These are phyloP conservation scores for Ooceraea biroi DNA, from an alignment of 1,140 invertebrate genomes.

Conservation along the genomic window DNA sequence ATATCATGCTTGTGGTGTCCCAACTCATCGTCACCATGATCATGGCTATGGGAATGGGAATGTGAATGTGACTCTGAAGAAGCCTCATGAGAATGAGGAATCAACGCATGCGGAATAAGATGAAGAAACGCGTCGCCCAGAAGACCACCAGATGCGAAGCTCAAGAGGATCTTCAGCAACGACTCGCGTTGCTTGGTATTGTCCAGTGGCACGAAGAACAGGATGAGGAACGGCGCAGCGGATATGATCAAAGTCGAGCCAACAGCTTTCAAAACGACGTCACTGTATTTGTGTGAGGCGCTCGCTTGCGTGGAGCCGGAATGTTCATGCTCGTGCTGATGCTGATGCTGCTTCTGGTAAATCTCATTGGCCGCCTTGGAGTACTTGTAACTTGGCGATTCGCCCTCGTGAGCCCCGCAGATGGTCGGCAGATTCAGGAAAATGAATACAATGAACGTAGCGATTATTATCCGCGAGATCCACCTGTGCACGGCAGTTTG, in stretches of 20 bases:
- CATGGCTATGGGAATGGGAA: conserved; percentile 84
- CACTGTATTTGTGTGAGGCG: conserved; percentile 74
- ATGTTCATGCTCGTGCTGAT: conserved; percentile 73
- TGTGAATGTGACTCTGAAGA: conserved; percentile 88
- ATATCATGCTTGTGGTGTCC: conserved; percentile 91
- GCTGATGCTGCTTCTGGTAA: conserved; percentile 81
- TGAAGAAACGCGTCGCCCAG: conserved; percentile 98
- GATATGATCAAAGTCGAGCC: conserved; percentile 97
- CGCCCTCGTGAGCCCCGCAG: conserved; percentile 85
- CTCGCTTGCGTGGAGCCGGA: neutral
- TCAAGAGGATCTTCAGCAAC: conserved; percentile 95
- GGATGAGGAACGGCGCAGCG: conserved; percentile 96
- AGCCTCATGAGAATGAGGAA: conserved; percentile 87
- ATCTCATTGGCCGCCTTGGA: conserved; percentile 90
- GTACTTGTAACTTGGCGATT: conserved; percentile 91
- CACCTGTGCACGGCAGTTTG: conserved; percentile 30
- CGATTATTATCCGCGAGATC: conserved; percentile 53
- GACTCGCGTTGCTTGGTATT: conserved; percentile 94
- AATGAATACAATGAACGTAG: conserved; percentile 78
- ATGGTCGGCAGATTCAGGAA: conserved; percentile 83
- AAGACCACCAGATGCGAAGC: conserved; percentile 97
- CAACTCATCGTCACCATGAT: conserved; percentile 82
- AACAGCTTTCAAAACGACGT: conserved; percentile 93
- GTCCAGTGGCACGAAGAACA: conserved; percentile 97
- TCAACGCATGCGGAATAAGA: conserved; percentile 97